A percentile compares a stretch with the other conserved stretches of the same genome.
Conservation (phyloP, 2,888 invertebrate species). For the Habroteleia sp. region DNA sequence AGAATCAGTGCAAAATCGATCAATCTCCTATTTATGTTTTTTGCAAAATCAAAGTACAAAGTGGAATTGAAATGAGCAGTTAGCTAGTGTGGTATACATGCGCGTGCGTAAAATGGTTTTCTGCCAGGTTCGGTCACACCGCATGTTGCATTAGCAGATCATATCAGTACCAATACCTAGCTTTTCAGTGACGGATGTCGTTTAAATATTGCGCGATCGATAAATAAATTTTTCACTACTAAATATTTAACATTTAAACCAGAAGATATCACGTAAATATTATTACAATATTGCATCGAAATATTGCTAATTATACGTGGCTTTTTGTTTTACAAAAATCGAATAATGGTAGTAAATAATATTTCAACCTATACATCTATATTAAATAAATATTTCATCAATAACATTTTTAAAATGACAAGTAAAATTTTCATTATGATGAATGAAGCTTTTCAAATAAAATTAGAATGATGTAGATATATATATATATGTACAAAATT, state of each 20-base stretch:
- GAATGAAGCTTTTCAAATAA: too few species aligned
- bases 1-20: slow-evolving; percentile 21
- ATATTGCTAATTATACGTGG: too few species aligned
- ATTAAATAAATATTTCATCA: too few species aligned
- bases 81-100: slow-evolving; percentile 4
- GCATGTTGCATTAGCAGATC: slow-evolving; percentile 63
- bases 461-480: too few species aligned
- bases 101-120: slow-evolving; percentile 61
- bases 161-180: slow-evolving; percentile 65
- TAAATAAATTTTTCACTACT: slow-evolving; percentile 21
- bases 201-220: slow-evolving; percentile 32
- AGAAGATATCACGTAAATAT: slow-evolving; percentile 16
- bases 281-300: not conserved
- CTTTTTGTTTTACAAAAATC: too few species aligned
- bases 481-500: too few species aligned
- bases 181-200: slow-evolving; percentile 57
- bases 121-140: slow-evolving; percentile 54
- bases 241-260: slow-evolving; percentile 6
- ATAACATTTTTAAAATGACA: too few species aligned
- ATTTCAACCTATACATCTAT: too few species aligned
- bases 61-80: slow-evolving; percentile 46
- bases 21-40: slow-evolving; percentile 45
- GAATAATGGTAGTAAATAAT: too few species aligned
- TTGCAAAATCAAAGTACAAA: slow-evolving; percentile 38
- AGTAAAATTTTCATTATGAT: too few species aligned